Evolutionary conservation across 2,888 invertebrate species (phyloP), one percentile per base, ranked within the genome.

Genomic region (Yponomeuta malinellus): DNA sequence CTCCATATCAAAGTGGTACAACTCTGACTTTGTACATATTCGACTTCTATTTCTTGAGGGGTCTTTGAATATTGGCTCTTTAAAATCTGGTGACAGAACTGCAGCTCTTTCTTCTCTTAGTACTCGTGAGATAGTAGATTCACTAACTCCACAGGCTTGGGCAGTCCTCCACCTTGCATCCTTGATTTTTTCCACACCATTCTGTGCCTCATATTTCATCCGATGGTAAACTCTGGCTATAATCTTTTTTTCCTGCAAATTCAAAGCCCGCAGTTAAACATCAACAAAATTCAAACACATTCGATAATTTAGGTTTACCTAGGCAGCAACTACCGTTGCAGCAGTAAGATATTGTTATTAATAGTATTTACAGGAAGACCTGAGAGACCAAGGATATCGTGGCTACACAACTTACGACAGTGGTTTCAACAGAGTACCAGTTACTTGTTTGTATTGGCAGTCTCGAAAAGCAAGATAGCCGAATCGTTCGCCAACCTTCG

Each of bases 131-230:
- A 72, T 23, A 2, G 72, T 72, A 33, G 66, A 37, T 63, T 67
- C 66, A 23, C 52, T 66, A 63, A 72, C 70, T 59, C 71, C 71
- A 63, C 48, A 48, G 3, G 72, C 71, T 63, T 52, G 59, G 23
- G 71, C 63, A 48, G 70, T 71, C 12, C 71, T 63, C 71, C 68
- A 64, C 31, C 69, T 71, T 15, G 65, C 69, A 43, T 72, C 69
- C 33, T 43, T 52, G 10, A 73, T 65, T 52, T 64, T 43, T 10
- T 71, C 70, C 52, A 70, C 52, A 23, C 68, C 70, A 29, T 70
- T 70, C 48, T 71, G 70, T 12, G 72, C 71, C 72, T 73, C 73
- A 63, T 70, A 33, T 65, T 71, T 65, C 72, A 73, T 73, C 52
- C 69, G 70, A 68, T 70, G 33, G 66, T 72, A 72, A 4, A 72